Percentiles rank a stretch among this genome's conserved stretches.
These are phyloP conservation scores for Pangasius krempfi DNA, from an alignment of 2,797 vertebrate genomes.

Conservation along the genomic window DNA sequence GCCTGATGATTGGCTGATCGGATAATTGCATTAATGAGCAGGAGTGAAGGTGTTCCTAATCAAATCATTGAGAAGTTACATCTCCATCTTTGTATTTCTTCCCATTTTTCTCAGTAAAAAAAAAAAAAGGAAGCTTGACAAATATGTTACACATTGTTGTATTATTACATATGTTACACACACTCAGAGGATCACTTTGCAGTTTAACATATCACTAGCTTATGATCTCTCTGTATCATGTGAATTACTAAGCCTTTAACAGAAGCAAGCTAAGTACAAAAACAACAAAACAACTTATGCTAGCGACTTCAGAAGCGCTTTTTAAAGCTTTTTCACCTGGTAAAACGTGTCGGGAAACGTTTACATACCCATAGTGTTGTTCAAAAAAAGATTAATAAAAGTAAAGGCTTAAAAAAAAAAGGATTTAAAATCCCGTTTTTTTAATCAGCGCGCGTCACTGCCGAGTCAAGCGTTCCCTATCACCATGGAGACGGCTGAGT, in stretches of 20 bases:
- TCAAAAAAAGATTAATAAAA: not conserved
- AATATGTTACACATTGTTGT: not conserved
- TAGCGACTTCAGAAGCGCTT: not conserved
- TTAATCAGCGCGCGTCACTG: not conserved
- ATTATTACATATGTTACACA: not conserved
- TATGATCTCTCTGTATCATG: too few species aligned
- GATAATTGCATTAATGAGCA: not conserved
- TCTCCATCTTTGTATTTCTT: not conserved
- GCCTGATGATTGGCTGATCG: not conserved
- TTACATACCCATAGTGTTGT: constrained; percentile 25
- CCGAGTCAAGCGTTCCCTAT: constrained; percentile 38
- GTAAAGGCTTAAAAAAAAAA: not conserved
- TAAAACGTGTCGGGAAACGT: not conserved
- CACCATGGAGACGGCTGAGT: constrained; percentile 63
- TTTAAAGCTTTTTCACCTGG: not conserved
- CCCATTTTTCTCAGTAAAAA: not conserved
- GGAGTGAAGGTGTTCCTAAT: not conserved
- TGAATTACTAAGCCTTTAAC: not conserved
- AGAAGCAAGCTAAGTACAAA: not conserved
- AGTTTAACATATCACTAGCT: not conserved
- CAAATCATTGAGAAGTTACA: not conserved
- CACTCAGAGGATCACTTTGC: too few species aligned
- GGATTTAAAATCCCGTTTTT: not conserved
- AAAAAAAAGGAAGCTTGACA: not conserved
- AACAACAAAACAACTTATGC: not conserved